phyloP scores from a whole-genome alignment of 1,140 invertebrate genomes.

The Drosophila funebris region DNA sequence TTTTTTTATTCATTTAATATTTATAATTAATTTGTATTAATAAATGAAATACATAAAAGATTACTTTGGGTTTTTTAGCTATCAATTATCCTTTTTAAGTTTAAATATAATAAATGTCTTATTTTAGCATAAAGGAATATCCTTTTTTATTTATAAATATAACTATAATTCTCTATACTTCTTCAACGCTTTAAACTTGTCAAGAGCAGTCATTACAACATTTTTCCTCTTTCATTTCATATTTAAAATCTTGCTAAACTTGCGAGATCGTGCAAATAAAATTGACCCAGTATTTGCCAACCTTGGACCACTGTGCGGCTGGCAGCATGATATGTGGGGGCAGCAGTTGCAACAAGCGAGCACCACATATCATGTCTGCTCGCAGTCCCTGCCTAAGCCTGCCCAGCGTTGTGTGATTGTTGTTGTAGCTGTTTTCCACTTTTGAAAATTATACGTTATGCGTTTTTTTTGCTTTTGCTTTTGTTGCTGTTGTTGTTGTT shows the following conservation, averaged over 20 bases:
- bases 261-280: neutral
- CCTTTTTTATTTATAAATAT: too few species aligned
- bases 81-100: too few species aligned
- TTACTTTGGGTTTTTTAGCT: too few species aligned
- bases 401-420: constrained; percentile 53
- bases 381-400: constrained; percentile 35
- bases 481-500: constrained; percentile 33
- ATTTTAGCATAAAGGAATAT: too few species aligned
- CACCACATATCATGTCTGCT: constrained; percentile 45
- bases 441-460: constrained; percentile 79
- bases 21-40: too few species aligned
- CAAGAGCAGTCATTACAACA: neutral
- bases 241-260: too few species aligned
- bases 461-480: constrained; percentile 52
- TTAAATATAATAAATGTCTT: too few species aligned
- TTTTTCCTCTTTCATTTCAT: too few species aligned
- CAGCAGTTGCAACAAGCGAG: constrained; percentile 40
- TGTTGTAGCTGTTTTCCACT: constrained; percentile 67
- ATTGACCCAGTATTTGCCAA: neutral
- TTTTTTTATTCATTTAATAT: too few species aligned
- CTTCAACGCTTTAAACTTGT: too few species aligned
- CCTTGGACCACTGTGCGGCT: constrained; percentile 46
- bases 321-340: constrained; percentile 54
- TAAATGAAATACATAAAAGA: too few species aligned
- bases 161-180: too few species aligned